Evolutionary conservation across 2,797 vertebrate species (phyloP).

Genomic region (Myotis vivesi): DNA sequence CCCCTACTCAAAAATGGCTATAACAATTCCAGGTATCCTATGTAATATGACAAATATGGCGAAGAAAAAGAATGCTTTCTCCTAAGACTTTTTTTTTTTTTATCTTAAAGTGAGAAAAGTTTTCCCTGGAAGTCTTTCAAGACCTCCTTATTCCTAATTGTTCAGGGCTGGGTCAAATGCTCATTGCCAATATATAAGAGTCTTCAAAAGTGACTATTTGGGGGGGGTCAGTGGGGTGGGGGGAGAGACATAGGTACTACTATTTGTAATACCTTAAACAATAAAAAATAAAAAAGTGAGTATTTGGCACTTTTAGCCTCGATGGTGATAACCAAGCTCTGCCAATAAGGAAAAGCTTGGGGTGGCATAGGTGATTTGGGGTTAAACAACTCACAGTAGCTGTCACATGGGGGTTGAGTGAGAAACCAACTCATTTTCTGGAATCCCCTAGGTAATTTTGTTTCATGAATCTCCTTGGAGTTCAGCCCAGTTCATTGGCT

Average conservation of each 20-base stretch:
- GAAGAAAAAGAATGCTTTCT: neutral
- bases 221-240: no score
- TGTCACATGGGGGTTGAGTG: neutral
- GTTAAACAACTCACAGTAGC: neutral
- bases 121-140: neutral
- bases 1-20: neutral
- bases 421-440: neutral
- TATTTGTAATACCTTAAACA: no score
- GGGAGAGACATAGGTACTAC: no score
- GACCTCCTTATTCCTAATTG: accelerated
- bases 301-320: neutral
- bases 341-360: neutral
- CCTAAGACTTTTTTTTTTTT: neutral
- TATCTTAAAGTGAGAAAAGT: neutral
- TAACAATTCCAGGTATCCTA: neutral
- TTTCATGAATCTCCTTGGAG: neutral
- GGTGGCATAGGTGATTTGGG: neutral
- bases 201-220: neutral
- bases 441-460: neutral
- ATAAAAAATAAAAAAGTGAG: neutral
- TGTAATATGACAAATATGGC: neutral
- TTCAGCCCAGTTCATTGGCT: neutral
- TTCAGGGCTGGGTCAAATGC: neutral
- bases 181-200: neutral
- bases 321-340: neutral